phyloP scores from a whole-genome alignment of 2,888 invertebrate species.

The Neoaliturus tenellus region DNA sequence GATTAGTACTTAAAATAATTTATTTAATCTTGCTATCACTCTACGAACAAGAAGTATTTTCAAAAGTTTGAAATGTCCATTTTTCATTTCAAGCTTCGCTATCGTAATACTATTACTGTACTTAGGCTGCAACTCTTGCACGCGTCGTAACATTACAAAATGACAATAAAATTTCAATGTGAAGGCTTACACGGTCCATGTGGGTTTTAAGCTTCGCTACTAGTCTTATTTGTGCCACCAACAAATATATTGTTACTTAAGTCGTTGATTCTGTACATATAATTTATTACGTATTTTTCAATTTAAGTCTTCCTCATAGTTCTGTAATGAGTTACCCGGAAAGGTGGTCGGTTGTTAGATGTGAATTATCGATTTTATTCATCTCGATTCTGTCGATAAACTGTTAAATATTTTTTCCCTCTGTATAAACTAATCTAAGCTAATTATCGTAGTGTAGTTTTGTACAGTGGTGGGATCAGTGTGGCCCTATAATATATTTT shows the following conservation, averaged over 20 bases:
- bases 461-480: slow-evolving; percentile 56
- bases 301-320: slow-evolving; percentile 56
- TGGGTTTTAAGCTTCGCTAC: slow-evolving; percentile 45
- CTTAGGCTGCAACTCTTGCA: slow-evolving; percentile 29
- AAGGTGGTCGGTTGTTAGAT: slow-evolving; percentile 25
- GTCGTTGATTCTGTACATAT: slow-evolving; percentile 19
- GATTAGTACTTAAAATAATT: neutral
- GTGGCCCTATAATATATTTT: slow-evolving; percentile 51
- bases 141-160: slow-evolving; percentile 21
- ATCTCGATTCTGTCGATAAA: neutral
- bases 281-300: slow-evolving; percentile 38
- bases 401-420: neutral
- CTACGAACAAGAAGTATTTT: neutral
- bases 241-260: slow-evolving; percentile 12
- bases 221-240: slow-evolving; percentile 45
- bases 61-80: neutral
- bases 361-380: slow-evolving; percentile 18
- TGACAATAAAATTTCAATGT: slow-evolving; percentile 49
- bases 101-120: slow-evolving; percentile 35
- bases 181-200: slow-evolving; percentile 34
- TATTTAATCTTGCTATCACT: neutral
- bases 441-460: slow-evolving; percentile 40
- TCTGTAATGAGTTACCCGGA: slow-evolving; percentile 29
- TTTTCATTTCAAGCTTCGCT: neutral
- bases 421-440: slow-evolving; percentile 39